Percentiles rank a stretch among this genome's conserved stretches.
phyloP scores from a whole-genome alignment of 2,888 invertebrate species.

The Erebia epiphron region DNA sequence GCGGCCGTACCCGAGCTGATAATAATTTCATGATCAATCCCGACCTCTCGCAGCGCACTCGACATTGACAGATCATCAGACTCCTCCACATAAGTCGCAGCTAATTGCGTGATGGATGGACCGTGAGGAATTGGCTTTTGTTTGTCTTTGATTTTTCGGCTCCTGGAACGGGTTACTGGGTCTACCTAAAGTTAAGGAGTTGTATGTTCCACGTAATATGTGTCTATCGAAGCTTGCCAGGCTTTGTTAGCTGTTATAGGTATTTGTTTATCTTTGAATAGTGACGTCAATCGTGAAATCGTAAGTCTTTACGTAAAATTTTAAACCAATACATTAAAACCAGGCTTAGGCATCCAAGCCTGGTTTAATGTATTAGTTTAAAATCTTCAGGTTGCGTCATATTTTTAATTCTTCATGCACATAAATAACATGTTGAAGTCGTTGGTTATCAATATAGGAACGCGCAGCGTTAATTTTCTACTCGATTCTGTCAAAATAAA shows the following conservation, averaged over 20 bases:
- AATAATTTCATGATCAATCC: constrained; percentile 55
- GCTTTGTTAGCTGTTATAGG: too few species aligned
- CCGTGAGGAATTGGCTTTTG: constrained; percentile 27
- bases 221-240: not conserved
- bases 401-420: not conserved
- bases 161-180: not conserved
- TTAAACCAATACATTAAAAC: not conserved
- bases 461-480: not conserved
- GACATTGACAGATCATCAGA: constrained; percentile 55
- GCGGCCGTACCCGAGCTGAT: constrained; percentile 40
- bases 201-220: not conserved
- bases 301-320: not conserved
- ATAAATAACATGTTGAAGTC: not conserved
- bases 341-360: not conserved
- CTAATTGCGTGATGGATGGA: constrained; percentile 54
- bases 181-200: not conserved
- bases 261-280: too few species aligned
- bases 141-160: constrained; percentile 21
- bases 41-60: constrained; percentile 45
- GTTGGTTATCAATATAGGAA: not conserved
- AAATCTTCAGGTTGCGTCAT: not conserved
- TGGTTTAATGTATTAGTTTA: not conserved
- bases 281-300: too few species aligned
- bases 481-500: not conserved
- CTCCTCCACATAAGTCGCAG: constrained; percentile 42